Percentiles rank a stretch among this genome's conserved stretches.
Conservation (phyloP, 2,113 vertebrate genomes). For the Eublepharis macularius region DNA sequence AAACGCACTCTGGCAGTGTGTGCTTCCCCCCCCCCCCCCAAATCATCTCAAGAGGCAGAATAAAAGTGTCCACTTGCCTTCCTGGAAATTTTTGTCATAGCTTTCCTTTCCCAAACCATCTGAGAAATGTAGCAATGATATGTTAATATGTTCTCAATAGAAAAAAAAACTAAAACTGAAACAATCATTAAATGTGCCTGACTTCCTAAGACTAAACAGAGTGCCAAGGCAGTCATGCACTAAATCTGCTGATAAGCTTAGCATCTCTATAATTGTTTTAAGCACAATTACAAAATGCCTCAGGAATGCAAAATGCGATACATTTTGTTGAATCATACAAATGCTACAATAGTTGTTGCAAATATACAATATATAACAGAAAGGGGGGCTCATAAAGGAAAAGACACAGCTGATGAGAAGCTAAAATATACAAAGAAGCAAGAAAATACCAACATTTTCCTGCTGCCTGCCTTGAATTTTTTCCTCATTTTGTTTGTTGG, state of each 20-base stretch:
- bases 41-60: neutral
- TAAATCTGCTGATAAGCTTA: constrained; percentile 43
- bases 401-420: neutral
- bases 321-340: constrained; percentile 22
- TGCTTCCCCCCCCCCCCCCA: neutral
- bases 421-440: neutral
- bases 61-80: neutral
- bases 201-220: constrained; percentile 26
- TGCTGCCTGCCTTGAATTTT: neutral
- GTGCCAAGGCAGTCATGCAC: neutral
- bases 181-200: constrained; percentile 36
- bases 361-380: neutral
- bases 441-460: neutral
- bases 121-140: constrained; percentile 22
- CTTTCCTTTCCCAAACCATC: constrained; percentile 7
- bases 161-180: constrained; percentile 51
- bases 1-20: neutral
- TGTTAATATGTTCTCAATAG: constrained; percentile 51
- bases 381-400: neutral
- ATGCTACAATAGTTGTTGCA: neutral
- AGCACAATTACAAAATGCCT: constrained; percentile 30
- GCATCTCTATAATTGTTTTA: constrained; percentile 10
- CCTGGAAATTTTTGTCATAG: constrained; percentile 5
- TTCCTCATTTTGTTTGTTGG: too few relatives aligned
- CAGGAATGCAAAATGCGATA: constrained; percentile 13